Percentiles rank a stretch among this genome's conserved stretches.
Conservation (phyloP, 2,113 vertebrate genomes). For the Noctilio leporinus region DNA sequence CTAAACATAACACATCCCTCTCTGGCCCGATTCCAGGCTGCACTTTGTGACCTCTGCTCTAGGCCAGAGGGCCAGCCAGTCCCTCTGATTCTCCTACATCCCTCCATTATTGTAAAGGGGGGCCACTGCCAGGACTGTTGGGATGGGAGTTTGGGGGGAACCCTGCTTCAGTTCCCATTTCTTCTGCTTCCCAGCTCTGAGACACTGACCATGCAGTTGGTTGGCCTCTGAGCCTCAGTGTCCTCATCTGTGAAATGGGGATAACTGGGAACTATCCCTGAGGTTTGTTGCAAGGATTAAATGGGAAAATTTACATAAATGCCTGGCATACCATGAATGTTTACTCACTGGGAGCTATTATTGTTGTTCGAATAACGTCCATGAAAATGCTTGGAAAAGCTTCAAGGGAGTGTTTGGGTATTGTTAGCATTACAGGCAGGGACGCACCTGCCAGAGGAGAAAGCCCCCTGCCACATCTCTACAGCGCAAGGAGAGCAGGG, state of each 20-base stretch:
- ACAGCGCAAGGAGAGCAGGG: not conserved
- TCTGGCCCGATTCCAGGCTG: not conserved
- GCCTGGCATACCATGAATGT: not conserved
- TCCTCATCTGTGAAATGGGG: not conserved
- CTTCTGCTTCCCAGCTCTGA: not conserved
- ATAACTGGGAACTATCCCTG: not conserved
- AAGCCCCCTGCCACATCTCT: not conserved
- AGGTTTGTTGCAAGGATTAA: not conserved
- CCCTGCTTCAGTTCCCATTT: not conserved
- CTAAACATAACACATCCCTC: conserved; percentile 5
- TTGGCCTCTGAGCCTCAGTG: not conserved
- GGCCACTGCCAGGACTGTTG: not conserved
- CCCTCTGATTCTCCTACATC: not conserved
- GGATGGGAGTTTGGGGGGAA: not conserved
- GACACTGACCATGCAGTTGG: not conserved
- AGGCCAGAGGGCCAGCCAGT: too few relatives aligned
- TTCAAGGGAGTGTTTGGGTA: too few relatives aligned
- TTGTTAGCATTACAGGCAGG: rapidly evolving
- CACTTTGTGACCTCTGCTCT: not conserved
- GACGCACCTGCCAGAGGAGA: not conserved
- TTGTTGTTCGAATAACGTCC: not conserved
- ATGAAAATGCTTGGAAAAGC: not conserved
- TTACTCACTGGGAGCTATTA: not conserved
- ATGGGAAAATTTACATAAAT: not conserved
- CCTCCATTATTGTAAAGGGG: not conserved